Base-by-base conservation (phyloP, 2,113 vertebrate species). In the Percina caprodes region DNA sequence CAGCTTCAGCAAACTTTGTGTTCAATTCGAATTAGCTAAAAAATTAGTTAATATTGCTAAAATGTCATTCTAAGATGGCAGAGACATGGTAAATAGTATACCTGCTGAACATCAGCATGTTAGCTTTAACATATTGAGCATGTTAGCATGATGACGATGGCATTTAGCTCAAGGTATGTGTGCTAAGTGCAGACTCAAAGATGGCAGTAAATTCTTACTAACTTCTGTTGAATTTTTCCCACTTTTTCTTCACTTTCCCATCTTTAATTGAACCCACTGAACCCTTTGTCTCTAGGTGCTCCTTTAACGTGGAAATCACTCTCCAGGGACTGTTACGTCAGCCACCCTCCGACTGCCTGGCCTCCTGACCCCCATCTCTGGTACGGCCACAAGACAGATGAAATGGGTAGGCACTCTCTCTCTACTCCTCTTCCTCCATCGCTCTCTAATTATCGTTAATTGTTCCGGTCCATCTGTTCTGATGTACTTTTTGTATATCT, bases 371-470 rank as follows among this genome's bases (percentile, higher is more conserved):
- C 83, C 3, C 59, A 72, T 15, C 60, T 62, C 35, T 89, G 84
- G 81, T 75, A 81, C 6, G 84, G 86, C 16, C 90, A 84, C 63
- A 91, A 59, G 60, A 91, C 89, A 1, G 80, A 93, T 49, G 55
- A 89, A 42, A 33, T 89, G 62, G 62, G 85, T 88, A 59, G 6
- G 78, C 13, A 3, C 74, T 61, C 12, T 19, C n/a, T 9, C 3
- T 48, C 24, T 21, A 10, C 5, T 24, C 30, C 24, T 48, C 10
- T 55, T 18, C 5, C 12, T 66, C 49, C 11, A 2, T n/a, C 1
- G 24, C 18, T 54, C 14, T 58, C 3, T 39, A 2, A 62, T 21
- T 54, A 0, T 70, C 10, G 60, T 21, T 1, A 5, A 23, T 55
- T 60, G 13, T 24, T 76, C 24, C 42, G 0, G 1, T 69, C 8